These are phyloP conservation scores for Pangasius sanitwongsei DNA, from an alignment of 2,797 vertebrate genomes.

Conservation along the genomic window DNA sequence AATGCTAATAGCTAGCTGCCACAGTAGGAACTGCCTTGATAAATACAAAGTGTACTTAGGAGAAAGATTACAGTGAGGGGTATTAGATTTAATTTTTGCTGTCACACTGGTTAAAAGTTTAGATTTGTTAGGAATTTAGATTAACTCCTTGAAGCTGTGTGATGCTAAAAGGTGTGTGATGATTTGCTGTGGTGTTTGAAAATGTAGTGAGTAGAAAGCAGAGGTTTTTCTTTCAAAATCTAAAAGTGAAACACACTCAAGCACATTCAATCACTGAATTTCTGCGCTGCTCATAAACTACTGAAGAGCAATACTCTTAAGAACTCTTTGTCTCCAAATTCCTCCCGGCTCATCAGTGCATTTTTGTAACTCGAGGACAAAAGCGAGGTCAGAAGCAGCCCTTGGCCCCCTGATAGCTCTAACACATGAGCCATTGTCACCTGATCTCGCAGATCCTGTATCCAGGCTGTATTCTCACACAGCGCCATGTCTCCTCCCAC, in stretches of 20 bases:
- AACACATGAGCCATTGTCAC: conserved; percentile 61
- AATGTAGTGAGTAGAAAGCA: not conserved
- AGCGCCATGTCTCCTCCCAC: conserved; percentile 62
- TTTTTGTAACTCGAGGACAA: conserved; percentile 31
- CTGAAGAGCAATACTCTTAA: not conserved
- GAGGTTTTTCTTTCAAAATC: not conserved
- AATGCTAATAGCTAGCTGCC: not conserved
- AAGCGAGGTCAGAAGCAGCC: conserved; percentile 24
- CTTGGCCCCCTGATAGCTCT: conserved; percentile 17
- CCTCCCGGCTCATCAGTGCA: conserved; percentile 9
- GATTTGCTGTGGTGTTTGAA: not conserved
- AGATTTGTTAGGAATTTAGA: not conserved
- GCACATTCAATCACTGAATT: not conserved
- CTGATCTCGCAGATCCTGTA: conserved; percentile 74
- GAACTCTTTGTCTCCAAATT: conserved; percentile 12
- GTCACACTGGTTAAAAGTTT: not conserved
- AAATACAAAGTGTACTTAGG: not conserved
- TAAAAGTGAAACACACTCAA: not conserved
- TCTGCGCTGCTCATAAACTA: not conserved
- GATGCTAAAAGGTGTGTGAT: not conserved
- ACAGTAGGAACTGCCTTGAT: not conserved
- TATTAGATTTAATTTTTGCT: not conserved
- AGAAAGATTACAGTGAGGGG: not conserved
- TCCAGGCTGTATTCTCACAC: conserved; percentile 71
- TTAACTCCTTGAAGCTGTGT: not conserved